These are phyloP conservation scores for Seriola quinqueradiata DNA, from an alignment of 2,113 vertebrate genomes.

Conservation along the genomic window DNA sequence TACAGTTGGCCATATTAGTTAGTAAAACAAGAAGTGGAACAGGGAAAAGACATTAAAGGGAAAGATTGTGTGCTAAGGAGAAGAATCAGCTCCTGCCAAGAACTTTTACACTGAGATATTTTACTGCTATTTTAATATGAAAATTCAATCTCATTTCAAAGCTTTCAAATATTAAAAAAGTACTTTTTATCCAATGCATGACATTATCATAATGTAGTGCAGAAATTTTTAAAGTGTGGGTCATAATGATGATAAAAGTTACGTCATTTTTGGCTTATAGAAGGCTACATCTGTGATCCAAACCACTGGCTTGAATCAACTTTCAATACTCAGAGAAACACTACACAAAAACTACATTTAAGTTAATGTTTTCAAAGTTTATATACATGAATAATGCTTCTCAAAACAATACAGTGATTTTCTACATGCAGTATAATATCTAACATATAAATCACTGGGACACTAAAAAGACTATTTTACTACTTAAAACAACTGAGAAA, in stretches of 20 bases:
- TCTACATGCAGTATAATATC: background rate
- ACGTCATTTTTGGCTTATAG: background rate
- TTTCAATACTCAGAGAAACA: background rate
- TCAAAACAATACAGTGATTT: background rate
- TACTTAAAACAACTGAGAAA: background rate
- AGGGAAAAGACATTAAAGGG: conserved; percentile 15
- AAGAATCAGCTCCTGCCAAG: conserved; percentile 1
- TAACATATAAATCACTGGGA: no score
- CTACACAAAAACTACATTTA: background rate
- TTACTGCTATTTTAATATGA: conserved; percentile 2
- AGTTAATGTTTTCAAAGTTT: background rate
- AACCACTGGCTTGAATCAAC: background rate
- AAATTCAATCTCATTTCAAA: background rate
- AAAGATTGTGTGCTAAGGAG: background rate
- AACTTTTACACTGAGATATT: background rate
- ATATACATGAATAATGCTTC: background rate
- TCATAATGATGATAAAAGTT: background rate
- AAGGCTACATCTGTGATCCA: background rate
- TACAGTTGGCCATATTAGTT: conserved; percentile 21
- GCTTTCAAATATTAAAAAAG: background rate
- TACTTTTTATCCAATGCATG: background rate
- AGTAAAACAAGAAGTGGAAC: conserved; percentile 24
- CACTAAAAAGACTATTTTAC: no score
- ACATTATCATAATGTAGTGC: background rate
- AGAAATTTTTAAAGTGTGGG: background rate